Percentiles rank a stretch among this genome's conserved stretches.
Conservation (phyloP, 2,797 vertebrate species). For the Gadopsis bispinosus region DNA sequence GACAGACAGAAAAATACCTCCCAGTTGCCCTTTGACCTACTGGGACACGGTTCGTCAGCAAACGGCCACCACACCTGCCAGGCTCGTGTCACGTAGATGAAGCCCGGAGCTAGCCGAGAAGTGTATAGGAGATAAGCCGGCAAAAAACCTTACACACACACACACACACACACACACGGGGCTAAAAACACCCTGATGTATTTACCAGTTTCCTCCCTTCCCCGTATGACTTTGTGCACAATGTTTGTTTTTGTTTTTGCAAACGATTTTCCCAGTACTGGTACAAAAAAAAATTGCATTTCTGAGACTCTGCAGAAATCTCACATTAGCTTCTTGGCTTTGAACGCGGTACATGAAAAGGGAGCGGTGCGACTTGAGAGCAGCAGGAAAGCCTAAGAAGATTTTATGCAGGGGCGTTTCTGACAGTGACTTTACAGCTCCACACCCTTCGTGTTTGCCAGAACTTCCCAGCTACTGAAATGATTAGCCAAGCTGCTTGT, state of each 20-base stretch:
- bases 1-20: conserved; percentile 77
- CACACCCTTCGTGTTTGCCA: conserved; percentile 51
- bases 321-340: conserved; percentile 65
- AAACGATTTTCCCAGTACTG: conserved; percentile 32
- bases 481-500: conserved; percentile 64
- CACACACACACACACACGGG: not conserved
- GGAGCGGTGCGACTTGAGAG: conserved; percentile 59
- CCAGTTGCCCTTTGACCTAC: conserved; percentile 83
- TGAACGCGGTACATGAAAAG: conserved; percentile 61
- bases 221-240: conserved; percentile 13
- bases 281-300: conserved; percentile 14
- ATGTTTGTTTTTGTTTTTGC: conserved; percentile 20
- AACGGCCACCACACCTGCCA: conserved; percentile 78
- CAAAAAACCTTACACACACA: conserved; percentile 28
- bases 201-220: conserved; percentile 16
- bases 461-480: conserved; percentile 66
- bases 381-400: conserved; percentile 63
- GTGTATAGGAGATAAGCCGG: not conserved
- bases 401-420: conserved; percentile 67
- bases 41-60: conserved; percentile 74
- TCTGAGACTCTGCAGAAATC: conserved; percentile 46
- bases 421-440: conserved; percentile 55
- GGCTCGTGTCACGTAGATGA: conserved; percentile 62
- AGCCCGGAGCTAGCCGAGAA: conserved; percentile 31
- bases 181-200: conserved; percentile 5